Evolutionary conservation across 2,888 invertebrate species (phyloP), one percentile per base, ranked within the genome.

Genomic region (Rhynchonema sp.): DNA sequence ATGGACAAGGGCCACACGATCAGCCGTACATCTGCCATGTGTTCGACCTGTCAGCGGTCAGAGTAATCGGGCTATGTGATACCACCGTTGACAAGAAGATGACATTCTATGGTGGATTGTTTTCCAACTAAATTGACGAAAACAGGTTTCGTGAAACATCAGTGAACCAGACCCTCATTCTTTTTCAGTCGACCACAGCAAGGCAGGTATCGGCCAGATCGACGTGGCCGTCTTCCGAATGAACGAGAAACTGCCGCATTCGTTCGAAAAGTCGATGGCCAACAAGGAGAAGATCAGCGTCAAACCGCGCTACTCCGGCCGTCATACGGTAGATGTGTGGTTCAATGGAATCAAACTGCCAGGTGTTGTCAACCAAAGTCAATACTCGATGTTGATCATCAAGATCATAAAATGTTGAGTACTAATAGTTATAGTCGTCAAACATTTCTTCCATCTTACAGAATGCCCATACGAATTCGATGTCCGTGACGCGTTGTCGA

Each of bases 251-350:
- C n/a, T n/a, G n/a, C n/a, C n/a, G n/a, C n/a, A n/a, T n/a, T n/a
- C n/a, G n/a, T n/a, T n/a, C n/a, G n/a, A n/a, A n/a, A n/a, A n/a
- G n/a, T n/a, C n/a, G n/a, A n/a, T n/a, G n/a, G n/a, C n/a, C n/a
- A n/a, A n/a, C n/a, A n/a, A n/a, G n/a, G n/a, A n/a, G n/a, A n/a
- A n/a, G n/a, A n/a, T n/a, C 76, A 82, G 85, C 62, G 91, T 89
- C 76, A 87, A 87, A 73, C 92, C 92, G 0, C 82, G 84, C 0
- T 78, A 85, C 49, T 85, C 87, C 1, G 86, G 90, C 27, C 85
- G 88, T 1, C 91, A 94, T 74, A 81, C 85, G 67, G 80, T 94
- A 61, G 82, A 85, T 62, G 80, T 92, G 58, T 82, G 84, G 66
- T 90, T 87, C 77, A 89, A 90, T 74, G 87, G 85, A 56, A 82